Base-by-base conservation (phyloP, 2,797 vertebrate genomes). In the Eurystomus glaucurus region DNA sequence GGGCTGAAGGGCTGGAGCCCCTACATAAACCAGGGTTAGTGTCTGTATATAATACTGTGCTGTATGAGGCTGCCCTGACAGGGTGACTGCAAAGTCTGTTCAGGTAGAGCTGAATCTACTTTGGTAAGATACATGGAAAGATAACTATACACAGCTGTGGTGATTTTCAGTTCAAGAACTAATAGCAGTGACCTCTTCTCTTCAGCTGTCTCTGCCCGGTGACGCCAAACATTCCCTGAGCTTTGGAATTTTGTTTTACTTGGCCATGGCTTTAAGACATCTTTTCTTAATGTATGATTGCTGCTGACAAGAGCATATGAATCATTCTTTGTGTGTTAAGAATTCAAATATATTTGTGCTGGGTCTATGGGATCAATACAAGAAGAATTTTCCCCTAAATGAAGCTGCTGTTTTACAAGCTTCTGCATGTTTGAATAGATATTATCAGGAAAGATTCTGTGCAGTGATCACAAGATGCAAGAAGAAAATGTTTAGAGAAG, bases 21-120 rank as follows among this genome's bases (percentile, higher is more conserved):
- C 7, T 61, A 15, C 64, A 37, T 28, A 51, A 60, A 69, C 2
- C 50, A 46, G n/a, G 26, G 1, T 33, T 52, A 55, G 7, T n/a
- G 10, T 5, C 11, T 45, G 19, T 16, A 3, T 11, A 21, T 21
- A 4, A 2, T 74, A 23, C 25, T 13, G 23, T 2, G 4, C 20
- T 0, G 1, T 58, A 11, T 14, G 21, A 26, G 70, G 43, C 11
- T 58, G 35, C 12, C 23, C n/a, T 48, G 20, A 29, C 10, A 57
- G 14, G 11, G 11, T 31, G 12, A 35, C 21, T 69, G 46, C 11
- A 51, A 37, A 71, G 6, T 66, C 11, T 11, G 58, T 77, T 68
- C 15, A 39, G 23, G 26, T 21, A 66, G 16, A 55, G 7, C 11
- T 65, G 60, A 50, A 37, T 62, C 25, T 74, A 8, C 9, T 41